These are phyloP conservation scores for Clarias macrocephalus DNA, from an alignment of 2,113 vertebrate genomes.

Conservation along the genomic window DNA sequence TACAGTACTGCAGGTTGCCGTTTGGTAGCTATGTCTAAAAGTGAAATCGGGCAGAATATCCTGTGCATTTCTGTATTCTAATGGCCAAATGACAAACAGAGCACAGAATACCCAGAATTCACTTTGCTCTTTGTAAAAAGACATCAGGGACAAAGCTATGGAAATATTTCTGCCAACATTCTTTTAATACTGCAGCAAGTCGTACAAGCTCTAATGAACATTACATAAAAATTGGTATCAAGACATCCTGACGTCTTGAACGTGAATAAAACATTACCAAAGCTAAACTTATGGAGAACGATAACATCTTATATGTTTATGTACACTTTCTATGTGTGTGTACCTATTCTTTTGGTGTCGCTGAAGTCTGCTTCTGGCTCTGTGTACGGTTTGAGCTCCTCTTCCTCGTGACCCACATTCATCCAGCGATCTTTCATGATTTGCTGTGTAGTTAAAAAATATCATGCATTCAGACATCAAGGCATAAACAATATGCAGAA, in stretches of 20 bases:
- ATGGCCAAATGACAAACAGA: not conserved
- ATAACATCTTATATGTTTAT: not conserved
- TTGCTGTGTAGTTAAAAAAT: conserved; percentile 70
- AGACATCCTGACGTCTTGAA: not conserved
- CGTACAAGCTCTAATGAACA: not conserved
- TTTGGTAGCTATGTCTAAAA: not conserved
- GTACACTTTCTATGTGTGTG: not conserved
- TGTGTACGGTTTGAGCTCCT: conserved; percentile 82
- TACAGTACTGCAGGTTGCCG: too few species aligned
- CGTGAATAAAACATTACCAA: not conserved
- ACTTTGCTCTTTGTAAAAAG: not conserved
- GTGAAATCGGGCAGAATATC: not conserved
- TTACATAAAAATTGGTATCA: not conserved
- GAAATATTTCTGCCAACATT: not conserved
- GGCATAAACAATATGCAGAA: not conserved
- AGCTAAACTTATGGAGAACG: not conserved
- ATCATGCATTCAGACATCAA: not conserved
- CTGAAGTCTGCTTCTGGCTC: conserved; percentile 84
- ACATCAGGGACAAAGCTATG: not conserved
- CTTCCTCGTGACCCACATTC: conserved; percentile 85
- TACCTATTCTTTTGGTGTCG: conserved; percentile 83
- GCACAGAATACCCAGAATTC: not conserved
- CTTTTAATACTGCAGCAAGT: not conserved
- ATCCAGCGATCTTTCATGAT: conserved; percentile 91
- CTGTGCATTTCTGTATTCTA: not conserved